These are phyloP conservation scores for Plecotus auritus DNA, from an alignment of 2,113 vertebrate genomes.

Conservation along the genomic window DNA sequence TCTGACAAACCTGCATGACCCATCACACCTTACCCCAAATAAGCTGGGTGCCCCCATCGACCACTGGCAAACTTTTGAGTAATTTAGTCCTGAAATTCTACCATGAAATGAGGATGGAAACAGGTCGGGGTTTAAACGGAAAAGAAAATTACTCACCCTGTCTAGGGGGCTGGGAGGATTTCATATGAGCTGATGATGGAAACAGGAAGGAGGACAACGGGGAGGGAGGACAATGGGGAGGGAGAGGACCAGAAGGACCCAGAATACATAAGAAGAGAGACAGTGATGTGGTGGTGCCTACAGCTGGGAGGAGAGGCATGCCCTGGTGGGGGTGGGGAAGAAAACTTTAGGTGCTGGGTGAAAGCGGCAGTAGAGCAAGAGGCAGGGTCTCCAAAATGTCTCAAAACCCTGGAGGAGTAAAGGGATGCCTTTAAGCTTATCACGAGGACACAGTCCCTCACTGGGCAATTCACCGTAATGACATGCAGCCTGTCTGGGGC, in stretches of 20 bases:
- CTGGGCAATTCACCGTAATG: neutral
- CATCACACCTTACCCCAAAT: neutral
- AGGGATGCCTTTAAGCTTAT: neutral
- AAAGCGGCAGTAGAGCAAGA: constrained; percentile 29
- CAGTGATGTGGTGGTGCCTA: constrained; percentile 21
- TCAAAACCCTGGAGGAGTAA: neutral
- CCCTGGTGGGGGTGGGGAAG: neutral
- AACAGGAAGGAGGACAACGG: constrained; percentile 45
- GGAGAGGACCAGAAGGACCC: constrained; percentile 33
- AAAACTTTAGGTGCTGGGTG: neutral
- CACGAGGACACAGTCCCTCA: neutral
- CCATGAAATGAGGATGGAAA: constrained; percentile 10
- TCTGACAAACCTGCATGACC: neutral
- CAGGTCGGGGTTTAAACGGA: constrained; percentile 25
- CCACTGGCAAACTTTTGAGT: neutral
- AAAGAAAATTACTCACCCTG: constrained; percentile 76
- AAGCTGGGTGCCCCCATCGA: neutral
- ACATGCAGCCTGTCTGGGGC: neutral
- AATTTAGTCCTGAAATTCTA: constrained; percentile 17
- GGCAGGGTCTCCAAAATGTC: neutral
- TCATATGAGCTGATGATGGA: constrained; percentile 63
- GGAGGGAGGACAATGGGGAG: constrained; percentile 32
- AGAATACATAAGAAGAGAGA: constrained; percentile 64
- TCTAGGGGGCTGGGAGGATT: constrained; percentile 70
- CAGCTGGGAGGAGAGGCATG: constrained; percentile 23